Percentiles rank a stretch among this genome's conserved stretches.
Conservation (phyloP, 2,113 vertebrate genomes). For the Chiloscyllium plagiosum region DNA sequence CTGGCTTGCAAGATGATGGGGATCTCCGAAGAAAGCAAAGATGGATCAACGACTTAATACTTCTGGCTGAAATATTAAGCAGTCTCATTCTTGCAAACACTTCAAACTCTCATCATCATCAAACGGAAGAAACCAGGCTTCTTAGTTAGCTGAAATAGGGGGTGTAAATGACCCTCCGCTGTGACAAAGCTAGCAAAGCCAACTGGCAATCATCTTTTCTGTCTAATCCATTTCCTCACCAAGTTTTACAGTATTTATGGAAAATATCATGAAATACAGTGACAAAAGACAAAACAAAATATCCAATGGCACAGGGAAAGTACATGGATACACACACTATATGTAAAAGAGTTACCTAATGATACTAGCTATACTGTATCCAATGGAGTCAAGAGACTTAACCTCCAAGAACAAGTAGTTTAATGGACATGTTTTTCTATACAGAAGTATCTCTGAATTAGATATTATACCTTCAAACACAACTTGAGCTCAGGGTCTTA, state of each 20-base stretch:
- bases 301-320: background rate
- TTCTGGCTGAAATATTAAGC: background rate
- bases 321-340: too few species aligned
- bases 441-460: background rate
- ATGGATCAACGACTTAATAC: background rate
- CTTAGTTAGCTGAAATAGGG: background rate
- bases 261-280: background rate
- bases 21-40: background rate
- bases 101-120: background rate
- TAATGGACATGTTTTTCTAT: background rate
- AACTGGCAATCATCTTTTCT: background rate
- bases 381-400: background rate
- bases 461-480: background rate
- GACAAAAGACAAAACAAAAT: background rate
- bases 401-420: background rate
- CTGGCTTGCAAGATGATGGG: background rate
- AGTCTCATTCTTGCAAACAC: too few species aligned
- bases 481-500: background rate
- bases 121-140: background rate
- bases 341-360: too few species aligned
- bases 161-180: background rate
- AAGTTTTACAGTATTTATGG: too few species aligned
- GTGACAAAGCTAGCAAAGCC: background rate
- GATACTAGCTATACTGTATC: too few species aligned
- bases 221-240: background rate